Base-by-base conservation (phyloP, 2,888 invertebrate genomes). In the Sympetrum striolatum region DNA sequence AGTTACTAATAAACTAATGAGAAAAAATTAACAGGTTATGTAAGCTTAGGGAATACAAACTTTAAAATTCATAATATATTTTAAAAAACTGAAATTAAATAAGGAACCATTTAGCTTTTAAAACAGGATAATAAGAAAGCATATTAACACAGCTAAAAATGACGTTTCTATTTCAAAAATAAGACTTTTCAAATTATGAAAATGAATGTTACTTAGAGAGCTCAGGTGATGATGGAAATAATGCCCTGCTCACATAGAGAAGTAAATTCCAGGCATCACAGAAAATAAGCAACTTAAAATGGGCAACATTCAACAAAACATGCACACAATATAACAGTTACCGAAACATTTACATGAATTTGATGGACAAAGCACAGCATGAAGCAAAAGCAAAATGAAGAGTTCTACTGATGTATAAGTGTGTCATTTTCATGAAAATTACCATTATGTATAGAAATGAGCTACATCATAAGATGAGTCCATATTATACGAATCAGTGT, bases 401-500 rank as follows among this genome's bases (percentile, higher is more conserved):
- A 31, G 12, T 31, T 25, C 35, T 73, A 80, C n/a, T 64, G 18
- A 80, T 35, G 22, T 53, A 79, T 80, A 80, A 39, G 12, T 25
- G 53, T 79, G 80, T 79, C n/a, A 53, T 64, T 2, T 44, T 37
- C 35, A 90, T 25, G 25, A 90, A 31, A 31, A 73, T 15, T 15
- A 31, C 35, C 15, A 35, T 15, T 35, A 82, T 53, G 18, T 35
- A 82, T 35, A 37, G 8, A 35, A 58, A 35, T 53, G 5, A 82
- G 35, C 53, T 80, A 48, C 53, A 48, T 39, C 22, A 10, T n/a
- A 10, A 80, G 22, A 79, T 37, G 73, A 53, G 80, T 18, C 48
- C 25, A 79, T 73, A 90, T 39, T 80, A 79, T 31, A 80, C 48
- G 90, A 79, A 80, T 80, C 79, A 35, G 35, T 53, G 39, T 91